phyloP scores from a whole-genome alignment of 2,888 invertebrate genomes.

The Cactoblastis cactorum region DNA sequence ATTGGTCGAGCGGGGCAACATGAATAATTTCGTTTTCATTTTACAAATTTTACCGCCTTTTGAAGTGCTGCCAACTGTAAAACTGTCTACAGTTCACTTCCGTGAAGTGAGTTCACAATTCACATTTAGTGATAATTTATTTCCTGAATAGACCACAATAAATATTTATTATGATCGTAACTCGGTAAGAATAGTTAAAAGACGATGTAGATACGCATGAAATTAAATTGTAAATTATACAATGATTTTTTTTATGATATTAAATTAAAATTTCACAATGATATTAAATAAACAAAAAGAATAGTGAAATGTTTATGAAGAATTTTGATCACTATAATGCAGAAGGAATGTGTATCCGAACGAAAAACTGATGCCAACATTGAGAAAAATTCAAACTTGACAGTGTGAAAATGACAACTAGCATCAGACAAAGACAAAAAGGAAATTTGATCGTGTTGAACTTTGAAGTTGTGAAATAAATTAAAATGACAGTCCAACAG shows the following conservation, averaged over 20 bases:
- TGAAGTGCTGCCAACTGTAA: neutral
- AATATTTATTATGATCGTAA: too few relatives aligned
- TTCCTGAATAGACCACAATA: too few relatives aligned
- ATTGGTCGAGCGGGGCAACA: neutral
- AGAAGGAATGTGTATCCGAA: conserved; percentile 13
- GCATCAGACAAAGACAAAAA: conserved; percentile 48
- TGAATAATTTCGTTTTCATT: neutral
- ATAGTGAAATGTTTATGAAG: too few relatives aligned
- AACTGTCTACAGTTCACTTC: neutral
- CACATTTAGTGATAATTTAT: too few relatives aligned
- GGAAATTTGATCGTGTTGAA: conserved; percentile 67
- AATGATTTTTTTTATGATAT: too few relatives aligned
- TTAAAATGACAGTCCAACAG: conserved; percentile 79
- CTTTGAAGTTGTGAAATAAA: conserved; percentile 73
- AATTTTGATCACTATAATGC: too few relatives aligned
- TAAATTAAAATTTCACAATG: too few relatives aligned
- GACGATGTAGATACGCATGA: too few relatives aligned
- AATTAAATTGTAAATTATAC: too few relatives aligned
- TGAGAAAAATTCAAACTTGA: conserved; percentile 9
- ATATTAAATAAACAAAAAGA: too few relatives aligned
- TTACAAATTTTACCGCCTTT: neutral
- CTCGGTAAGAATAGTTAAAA: too few relatives aligned
- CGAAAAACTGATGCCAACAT: conserved; percentile 28
- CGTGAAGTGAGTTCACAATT: too few relatives aligned
- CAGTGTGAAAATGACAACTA: conserved; percentile 30